phyloP scores from a whole-genome alignment of 1,140 invertebrate genomes.

The Cotesia vestalis region DNA sequence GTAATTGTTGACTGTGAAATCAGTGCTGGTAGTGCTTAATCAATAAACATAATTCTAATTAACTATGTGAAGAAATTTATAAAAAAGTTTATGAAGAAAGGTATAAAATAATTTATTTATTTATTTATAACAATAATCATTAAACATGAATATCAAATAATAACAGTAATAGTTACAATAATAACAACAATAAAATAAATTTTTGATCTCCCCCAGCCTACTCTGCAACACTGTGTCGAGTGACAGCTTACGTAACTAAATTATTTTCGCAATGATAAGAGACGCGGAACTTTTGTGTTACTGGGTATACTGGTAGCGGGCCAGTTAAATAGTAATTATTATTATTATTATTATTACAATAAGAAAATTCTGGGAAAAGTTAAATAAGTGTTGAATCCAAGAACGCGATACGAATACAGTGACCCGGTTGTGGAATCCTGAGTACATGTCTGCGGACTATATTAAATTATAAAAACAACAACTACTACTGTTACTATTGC shows the following conservation, averaged over 20 bases:
- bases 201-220: slow-evolving; percentile 30
- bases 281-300: slow-evolving; percentile 8
- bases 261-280: slow-evolving; percentile 56
- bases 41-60: too few relatives aligned
- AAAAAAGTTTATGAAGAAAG: too few relatives aligned
- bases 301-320: slow-evolving; percentile 8
- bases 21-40: not conserved
- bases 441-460: too few relatives aligned
- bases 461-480: too few relatives aligned
- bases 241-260: slow-evolving; percentile 61
- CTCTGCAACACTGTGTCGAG: slow-evolving; percentile 52
- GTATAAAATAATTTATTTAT: too few relatives aligned
- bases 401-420: too few relatives aligned
- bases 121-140: too few relatives aligned
- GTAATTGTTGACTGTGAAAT: not conserved
- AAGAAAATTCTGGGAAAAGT: not conserved
- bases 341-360: not conserved
- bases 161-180: not conserved
- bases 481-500: too few relatives aligned
- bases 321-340: not conserved
- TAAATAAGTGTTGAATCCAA: too few relatives aligned
- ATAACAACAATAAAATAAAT: not conserved
- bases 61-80: too few relatives aligned
- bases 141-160: too few relatives aligned
- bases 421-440: too few relatives aligned